phyloP scores from a whole-genome alignment of 2,888 invertebrate genomes.

The Graphium colonna region DNA sequence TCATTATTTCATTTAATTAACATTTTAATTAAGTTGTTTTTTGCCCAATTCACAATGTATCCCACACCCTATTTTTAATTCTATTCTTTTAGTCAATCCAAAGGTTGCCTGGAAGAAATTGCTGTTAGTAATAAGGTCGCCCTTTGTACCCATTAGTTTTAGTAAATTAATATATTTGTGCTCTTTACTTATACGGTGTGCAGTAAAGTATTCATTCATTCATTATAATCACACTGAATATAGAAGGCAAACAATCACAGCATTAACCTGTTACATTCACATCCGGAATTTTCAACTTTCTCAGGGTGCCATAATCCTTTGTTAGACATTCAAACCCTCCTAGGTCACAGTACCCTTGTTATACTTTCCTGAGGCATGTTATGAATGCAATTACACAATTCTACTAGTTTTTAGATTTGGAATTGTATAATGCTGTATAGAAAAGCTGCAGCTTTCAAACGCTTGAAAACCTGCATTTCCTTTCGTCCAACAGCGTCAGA shows the following conservation, averaged over 20 bases:
- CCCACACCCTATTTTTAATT: no score
- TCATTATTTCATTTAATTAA: no score
- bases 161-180: no score
- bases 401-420: conserved; percentile 67
- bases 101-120: no score
- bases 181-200: no score
- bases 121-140: no score
- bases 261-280: conserved; percentile 63
- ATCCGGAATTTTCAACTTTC: conserved; percentile 64
- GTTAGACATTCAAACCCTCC: conserved; percentile 81
- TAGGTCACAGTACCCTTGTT: conserved; percentile 70
- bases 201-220: no score
- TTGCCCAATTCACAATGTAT: no score
- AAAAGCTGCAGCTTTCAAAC: conserved; percentile 79
- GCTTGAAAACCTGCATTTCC: conserved; percentile 78
- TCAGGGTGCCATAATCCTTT: conserved; percentile 54
- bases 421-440: conserved; percentile 81
- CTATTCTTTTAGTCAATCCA: no score
- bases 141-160: no score
- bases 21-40: no score
- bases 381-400: conserved; percentile 79
- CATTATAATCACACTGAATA: conserved; percentile 82
- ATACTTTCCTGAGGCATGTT: conserved; percentile 69
- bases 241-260: conserved; percentile 82
- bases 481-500: conserved; percentile 61